These are phyloP conservation scores for Parasteatoda tepidariorum DNA, from an alignment of 1,140 invertebrate genomes.

Conservation along the genomic window DNA sequence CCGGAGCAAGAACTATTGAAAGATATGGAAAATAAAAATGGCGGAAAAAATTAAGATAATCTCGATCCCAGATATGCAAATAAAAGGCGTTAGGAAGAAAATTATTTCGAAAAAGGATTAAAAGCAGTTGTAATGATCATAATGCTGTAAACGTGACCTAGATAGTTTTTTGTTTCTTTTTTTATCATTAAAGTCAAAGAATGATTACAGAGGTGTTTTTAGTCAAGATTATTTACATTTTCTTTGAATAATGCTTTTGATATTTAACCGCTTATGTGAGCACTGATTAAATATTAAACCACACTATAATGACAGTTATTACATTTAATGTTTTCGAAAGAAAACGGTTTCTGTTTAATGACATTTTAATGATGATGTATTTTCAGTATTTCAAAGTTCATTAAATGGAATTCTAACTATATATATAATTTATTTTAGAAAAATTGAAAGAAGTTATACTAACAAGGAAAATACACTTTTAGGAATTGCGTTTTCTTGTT, in stretches of 20 bases:
- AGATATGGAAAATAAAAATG: conserved; percentile 18
- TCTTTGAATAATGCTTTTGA: not conserved
- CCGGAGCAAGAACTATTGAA: not conserved
- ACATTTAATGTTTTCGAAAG: not conserved
- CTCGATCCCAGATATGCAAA: conserved; percentile 41
- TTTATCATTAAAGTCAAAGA: not conserved
- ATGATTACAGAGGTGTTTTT: not conserved
- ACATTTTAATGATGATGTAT: not conserved
- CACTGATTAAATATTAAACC: not conserved
- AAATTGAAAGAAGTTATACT: too few species aligned
- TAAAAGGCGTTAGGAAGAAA: conserved; percentile 39
- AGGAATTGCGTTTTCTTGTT: too few species aligned
- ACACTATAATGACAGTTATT: not conserved
- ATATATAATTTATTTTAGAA: too few species aligned
- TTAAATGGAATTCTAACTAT: not conserved
- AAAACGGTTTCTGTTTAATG: not conserved
- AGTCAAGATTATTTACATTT: not conserved
- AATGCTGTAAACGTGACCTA: conserved; percentile 12
- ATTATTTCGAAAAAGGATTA: conserved; percentile 38
- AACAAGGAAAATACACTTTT: too few species aligned
- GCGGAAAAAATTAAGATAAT: conserved; percentile 40
- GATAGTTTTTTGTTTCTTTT: not conserved
- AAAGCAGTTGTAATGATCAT: conserved; percentile 38
- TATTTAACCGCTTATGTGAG: not conserved
- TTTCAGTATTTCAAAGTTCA: not conserved